Base-by-base conservation (phyloP, 1,140 invertebrate species). In the Plectrocnemia conspersa region DNA sequence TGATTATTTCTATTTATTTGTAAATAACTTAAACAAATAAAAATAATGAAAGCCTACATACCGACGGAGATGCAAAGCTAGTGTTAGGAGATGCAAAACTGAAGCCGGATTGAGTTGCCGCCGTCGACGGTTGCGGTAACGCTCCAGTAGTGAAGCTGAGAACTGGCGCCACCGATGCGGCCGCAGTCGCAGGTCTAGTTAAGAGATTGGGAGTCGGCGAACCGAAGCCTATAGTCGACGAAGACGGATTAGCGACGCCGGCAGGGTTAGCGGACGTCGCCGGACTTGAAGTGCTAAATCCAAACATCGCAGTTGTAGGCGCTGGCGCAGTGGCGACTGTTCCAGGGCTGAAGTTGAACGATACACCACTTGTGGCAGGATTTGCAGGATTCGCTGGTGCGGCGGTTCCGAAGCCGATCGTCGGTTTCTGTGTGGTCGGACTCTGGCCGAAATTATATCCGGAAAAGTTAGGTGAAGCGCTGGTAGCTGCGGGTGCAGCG, bases 281-380 rank as follows among this genome's bases (percentile, higher is more conserved):
- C 11, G 35, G 10, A 38, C 10, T 10, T 38, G 35, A 6, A 7
- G 35, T 16, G 13, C 35, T 16, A 38, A 38, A 38, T 38, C 35
- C 35, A 38, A 16, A 38, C 6, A 16, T 16, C 5, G 35, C 10
- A 38, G 35, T 29, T 29, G 27, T 15, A 47, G 18, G 11, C 25
- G 13, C 18, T 24, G 41, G 15, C 9, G 50, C 15, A 10, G 54
- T 25, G n/a, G 54, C 41, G 22, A 58, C 55, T 1, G 59, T 40
- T 3, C 56, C 22, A 0, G 56, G 22, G 1, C 32, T 13, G 10
- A 56, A 54, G 16, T 55, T 49, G 21, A 59, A 62, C 19, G 36
- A 33, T 32, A 68, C 62, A 18, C 54, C 58, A 15, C 63, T 45
- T 15, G 65, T 36, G 1, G 65, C 52, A 27, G 66, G 50, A 1